Base-by-base conservation (phyloP, 2,888 invertebrate genomes). In the Teleogryllus oceanicus region DNA sequence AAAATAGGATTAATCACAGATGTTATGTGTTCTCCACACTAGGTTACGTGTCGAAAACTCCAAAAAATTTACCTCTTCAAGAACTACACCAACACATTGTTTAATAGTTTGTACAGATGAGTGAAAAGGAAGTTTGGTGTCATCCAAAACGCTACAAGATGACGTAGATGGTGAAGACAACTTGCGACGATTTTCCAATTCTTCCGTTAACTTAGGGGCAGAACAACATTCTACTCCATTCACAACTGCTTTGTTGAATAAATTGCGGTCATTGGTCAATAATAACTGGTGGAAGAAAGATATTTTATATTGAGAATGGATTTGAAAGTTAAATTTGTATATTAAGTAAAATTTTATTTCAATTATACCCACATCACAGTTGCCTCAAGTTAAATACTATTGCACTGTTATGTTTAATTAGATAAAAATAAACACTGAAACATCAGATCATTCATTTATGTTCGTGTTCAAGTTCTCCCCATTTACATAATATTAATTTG, bases 181-280 rank as follows among this genome's bases (percentile, higher is more conserved):
- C 62, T 62, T 62, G 62, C 62, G 62, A 18, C 62, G 13, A n/a
- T 12, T 62, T 62, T 62, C 62, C 62, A 62, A 62, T 18, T 62
- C 62, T n/a, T 62, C 2, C 4, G 13, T 13, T n/a, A 62, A 62
- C 62, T n/a, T 62, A 18, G 62, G 16, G n/a, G 62, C 62, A 18
- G 62, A 62, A 62, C 62, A 80, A 51, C 74, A 50, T 75, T 24
- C 81, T 78, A 80, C 50, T 75, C 78, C 75, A 75, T 51, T 78
- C 18, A 75, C 51, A 4, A 75, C 49, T n/a, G 87, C 87, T 83
- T 88, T 88, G 79, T 85, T 87, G 80, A 87, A 86, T 11, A 88
- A 84, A 85, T 88, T 87, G 81, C 86, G 85, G 80, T 88, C 88
- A 80, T 87, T 87, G 0, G 87, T 86, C 16, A 88, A 79, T 75